Conservation (phyloP, 2,888 invertebrate genomes). For the Lasioglossum marginatum region DNA sequence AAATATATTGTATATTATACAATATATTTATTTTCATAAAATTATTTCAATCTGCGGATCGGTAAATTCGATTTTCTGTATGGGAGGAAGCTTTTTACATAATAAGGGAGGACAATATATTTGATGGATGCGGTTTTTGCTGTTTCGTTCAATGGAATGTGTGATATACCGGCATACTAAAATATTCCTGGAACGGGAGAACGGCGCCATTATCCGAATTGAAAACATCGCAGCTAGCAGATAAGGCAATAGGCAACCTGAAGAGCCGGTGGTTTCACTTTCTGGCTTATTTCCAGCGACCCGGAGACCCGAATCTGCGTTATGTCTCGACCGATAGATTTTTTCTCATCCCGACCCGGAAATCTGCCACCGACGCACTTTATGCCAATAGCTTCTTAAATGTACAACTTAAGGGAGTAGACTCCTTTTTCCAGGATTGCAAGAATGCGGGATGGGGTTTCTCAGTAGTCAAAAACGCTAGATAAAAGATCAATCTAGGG, state of each 20-base stretch:
- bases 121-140: constrained; percentile 21
- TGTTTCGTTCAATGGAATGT: constrained; percentile 11
- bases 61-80: neutral
- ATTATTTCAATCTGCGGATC: neutral
- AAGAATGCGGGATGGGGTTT: too few species aligned
- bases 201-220: constrained; percentile 62
- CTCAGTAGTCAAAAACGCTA: too few species aligned
- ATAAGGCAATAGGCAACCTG: constrained; percentile 62
- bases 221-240: constrained; percentile 64
- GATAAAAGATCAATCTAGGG: too few species aligned
- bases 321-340: constrained; percentile 44
- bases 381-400: too few species aligned
- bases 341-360: neutral
- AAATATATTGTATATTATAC: too few species aligned
- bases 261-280: constrained; percentile 74
- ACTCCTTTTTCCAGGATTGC: too few species aligned
- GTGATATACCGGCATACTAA: constrained; percentile 35
- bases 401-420: too few species aligned
- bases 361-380: neutral
- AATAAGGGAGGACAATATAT: neutral
- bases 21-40: neutral
- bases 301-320: constrained; percentile 73
- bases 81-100: neutral
- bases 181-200: constrained; percentile 55
- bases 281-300: constrained; percentile 77